Evolutionary conservation across 2,888 invertebrate genomes (phyloP).

Genomic region (Gari tellinella): DNA sequence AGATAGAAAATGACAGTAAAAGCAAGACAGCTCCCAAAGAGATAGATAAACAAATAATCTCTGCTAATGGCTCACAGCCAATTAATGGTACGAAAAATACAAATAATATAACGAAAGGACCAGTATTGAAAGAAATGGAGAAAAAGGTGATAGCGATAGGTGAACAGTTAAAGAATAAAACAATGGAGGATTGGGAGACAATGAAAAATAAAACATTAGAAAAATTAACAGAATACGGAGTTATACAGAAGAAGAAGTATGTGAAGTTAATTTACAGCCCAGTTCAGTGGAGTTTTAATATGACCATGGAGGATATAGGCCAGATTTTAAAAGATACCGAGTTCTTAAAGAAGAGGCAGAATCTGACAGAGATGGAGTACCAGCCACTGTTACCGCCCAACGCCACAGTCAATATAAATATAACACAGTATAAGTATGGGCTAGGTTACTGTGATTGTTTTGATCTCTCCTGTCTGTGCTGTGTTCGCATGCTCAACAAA

Average conservation of each 20-base stretch:
- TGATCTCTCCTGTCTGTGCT: slow-evolving; percentile 76
- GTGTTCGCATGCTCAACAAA: slow-evolving; percentile 71
- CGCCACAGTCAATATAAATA: slow-evolving; percentile 22
- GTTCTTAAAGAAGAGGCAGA: slow-evolving; percentile 72
- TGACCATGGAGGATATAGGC: slow-evolving; percentile 75
- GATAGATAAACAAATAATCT: background rate
- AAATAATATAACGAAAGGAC: slow-evolving; percentile 29
- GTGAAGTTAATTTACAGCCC: slow-evolving; percentile 67
- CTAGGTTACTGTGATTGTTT: slow-evolving; percentile 77
- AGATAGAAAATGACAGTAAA: slow-evolving; percentile 1
- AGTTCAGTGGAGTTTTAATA: slow-evolving; percentile 68
- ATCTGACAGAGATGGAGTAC: slow-evolving; percentile 60
- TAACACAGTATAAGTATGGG: slow-evolving; percentile 48
- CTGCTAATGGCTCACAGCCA: slow-evolving; percentile 7
- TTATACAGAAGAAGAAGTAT: slow-evolving; percentile 64
- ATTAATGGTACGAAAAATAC: slow-evolving; percentile 13
- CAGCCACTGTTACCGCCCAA: slow-evolving; percentile 47
- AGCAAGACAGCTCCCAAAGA: background rate
- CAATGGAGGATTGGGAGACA: slow-evolving; percentile 66
- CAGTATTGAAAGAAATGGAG: slow-evolving; percentile 46
- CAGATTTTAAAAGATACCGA: slow-evolving; percentile 78
- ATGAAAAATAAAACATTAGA: slow-evolving; percentile 77
- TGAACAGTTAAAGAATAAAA: slow-evolving; percentile 71
- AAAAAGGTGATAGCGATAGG: slow-evolving; percentile 68
- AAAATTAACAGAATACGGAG: slow-evolving; percentile 73